Conservation (phyloP, 2,888 invertebrate species). For the Acronicta aceris region DNA sequence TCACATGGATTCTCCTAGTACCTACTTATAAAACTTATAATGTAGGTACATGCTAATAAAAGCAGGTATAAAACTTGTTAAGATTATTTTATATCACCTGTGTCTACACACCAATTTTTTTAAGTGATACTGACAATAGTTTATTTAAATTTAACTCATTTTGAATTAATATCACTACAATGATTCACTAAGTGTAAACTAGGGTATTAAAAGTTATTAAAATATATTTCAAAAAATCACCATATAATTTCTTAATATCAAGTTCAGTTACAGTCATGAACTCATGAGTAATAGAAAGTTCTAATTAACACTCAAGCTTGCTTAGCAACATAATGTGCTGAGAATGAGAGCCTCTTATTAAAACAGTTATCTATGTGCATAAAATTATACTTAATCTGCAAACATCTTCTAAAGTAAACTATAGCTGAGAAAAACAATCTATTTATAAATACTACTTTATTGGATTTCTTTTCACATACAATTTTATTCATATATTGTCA, state of each 20-base stretch:
- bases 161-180: slow-evolving; percentile 3
- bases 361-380: slow-evolving; percentile 45
- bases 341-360: slow-evolving; percentile 45
- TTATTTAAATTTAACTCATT: slow-evolving; percentile 15
- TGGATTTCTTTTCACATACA: too few species aligned
- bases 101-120: slow-evolving; percentile 19
- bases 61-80: slow-evolving; percentile 23
- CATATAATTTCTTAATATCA: slow-evolving; percentile 9
- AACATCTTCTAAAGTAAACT: slow-evolving; percentile 2
- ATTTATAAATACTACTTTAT: not conserved
- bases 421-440: slow-evolving; percentile 3
- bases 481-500: too few species aligned
- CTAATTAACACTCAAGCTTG: slow-evolving; percentile 43
- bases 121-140: not conserved
- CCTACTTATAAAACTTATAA: too few species aligned
- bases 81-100: slow-evolving; percentile 15
- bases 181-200: slow-evolving; percentile 8
- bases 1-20: not conserved
- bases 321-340: slow-evolving; percentile 40
- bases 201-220: not conserved
- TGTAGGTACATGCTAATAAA: slow-evolving; percentile 2
- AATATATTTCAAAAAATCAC: not conserved
- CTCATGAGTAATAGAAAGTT: slow-evolving; percentile 48
- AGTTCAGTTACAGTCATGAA: slow-evolving; percentile 22
- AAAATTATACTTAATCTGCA: slow-evolving; percentile 38